phyloP scores from a whole-genome alignment of 2,797 vertebrate genomes.

The Pangasius krempfi region DNA sequence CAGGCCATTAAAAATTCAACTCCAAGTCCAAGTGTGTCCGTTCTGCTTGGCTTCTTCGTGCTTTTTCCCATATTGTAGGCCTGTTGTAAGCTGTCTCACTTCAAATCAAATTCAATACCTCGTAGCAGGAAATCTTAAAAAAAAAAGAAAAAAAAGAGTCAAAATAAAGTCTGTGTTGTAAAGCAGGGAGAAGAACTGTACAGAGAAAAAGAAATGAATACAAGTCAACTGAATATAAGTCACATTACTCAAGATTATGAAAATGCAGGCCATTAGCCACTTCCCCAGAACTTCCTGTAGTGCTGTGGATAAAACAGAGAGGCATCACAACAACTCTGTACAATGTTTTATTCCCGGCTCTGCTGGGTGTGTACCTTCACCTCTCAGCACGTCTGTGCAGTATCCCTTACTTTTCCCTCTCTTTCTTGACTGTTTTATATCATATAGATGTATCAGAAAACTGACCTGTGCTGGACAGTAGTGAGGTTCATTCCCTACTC shows the following conservation, averaged over 20 bases:
- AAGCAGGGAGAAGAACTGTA: not conserved
- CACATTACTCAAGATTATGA: not conserved
- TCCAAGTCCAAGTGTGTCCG: not conserved
- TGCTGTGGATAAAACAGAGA: not conserved
- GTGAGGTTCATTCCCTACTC: slow-evolving; percentile 15
- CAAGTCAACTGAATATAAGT: not conserved
- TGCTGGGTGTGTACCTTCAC: not conserved
- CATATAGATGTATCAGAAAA: not conserved
- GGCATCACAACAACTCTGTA: not conserved
- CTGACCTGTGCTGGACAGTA: not conserved
- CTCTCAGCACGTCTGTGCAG: not conserved
- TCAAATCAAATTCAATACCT: not conserved
- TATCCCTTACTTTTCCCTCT: not conserved
- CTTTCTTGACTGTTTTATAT: not conserved
- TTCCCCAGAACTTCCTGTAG: not conserved
- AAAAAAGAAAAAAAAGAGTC: too few relatives aligned
- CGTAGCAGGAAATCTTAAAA: not conserved
- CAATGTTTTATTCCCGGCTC: not conserved
- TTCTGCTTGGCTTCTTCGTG: not conserved
- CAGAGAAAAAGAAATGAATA: not conserved
- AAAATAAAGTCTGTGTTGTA: not conserved
- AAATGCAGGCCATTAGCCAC: not conserved
- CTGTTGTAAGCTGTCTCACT: not conserved
- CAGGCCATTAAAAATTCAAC: not conserved
- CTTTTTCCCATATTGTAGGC: not conserved